A percentile compares a stretch with the other conserved stretches of the same genome.
phyloP scores from a whole-genome alignment of 2,113 vertebrate genomes.

The Tretioscincus oriximinensis region DNA sequence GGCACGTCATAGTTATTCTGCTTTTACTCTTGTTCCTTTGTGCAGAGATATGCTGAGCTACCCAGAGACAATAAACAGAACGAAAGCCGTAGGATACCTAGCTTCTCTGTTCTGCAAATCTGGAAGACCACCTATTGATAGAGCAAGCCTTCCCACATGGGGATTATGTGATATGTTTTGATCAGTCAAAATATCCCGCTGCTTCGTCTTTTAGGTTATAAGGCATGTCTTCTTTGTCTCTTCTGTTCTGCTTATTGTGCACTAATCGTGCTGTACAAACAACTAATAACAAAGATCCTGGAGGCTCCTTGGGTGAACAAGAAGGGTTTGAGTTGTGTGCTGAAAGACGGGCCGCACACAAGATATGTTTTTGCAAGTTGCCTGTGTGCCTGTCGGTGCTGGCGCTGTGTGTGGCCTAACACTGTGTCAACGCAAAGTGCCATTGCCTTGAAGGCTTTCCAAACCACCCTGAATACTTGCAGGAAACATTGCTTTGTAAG shows the following conservation, averaged over 20 bases:
- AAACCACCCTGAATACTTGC: slow-evolving; percentile 49
- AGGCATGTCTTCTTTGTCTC: neutral
- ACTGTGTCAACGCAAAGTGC: slow-evolving; percentile 39
- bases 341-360: slow-evolving; percentile 57
- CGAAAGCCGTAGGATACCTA: neutral
- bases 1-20: neutral
- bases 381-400: slow-evolving; percentile 10
- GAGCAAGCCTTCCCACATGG: neutral
- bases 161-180: neutral
- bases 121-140: neutral
- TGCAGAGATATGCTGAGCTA: neutral
- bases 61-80: neutral
- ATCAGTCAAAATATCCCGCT: neutral
- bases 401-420: slow-evolving; percentile 68
- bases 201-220: neutral
- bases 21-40: neutral
- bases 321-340: slow-evolving; percentile 52
- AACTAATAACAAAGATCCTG: slow-evolving; percentile 5
- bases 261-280: neutral
- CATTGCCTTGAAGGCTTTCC: slow-evolving; percentile 59
- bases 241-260: neutral
- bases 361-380: slow-evolving; percentile 58
- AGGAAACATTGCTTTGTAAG: slow-evolving; percentile 35
- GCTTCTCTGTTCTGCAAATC: neutral
- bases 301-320: slow-evolving; percentile 29